phyloP scores from a whole-genome alignment of 2,888 invertebrate species.

The Pantelozetes paolii region DNA sequence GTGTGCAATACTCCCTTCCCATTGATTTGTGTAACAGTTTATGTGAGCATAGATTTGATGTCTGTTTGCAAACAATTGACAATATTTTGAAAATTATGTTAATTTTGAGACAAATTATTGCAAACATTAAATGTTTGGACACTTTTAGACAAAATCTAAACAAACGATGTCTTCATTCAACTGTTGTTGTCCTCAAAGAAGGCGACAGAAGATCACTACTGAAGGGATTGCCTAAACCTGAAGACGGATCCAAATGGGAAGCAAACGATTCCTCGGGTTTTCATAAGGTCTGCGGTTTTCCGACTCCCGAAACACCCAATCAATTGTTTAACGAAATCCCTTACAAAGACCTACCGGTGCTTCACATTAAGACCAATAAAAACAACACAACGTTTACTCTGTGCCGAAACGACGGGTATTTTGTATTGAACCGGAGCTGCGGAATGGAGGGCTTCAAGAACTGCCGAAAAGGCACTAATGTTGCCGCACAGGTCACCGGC shows the following conservation, averaged over 20 bases:
- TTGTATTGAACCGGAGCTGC: constrained; percentile 55
- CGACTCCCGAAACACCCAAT: constrained; percentile 67
- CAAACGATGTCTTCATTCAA: constrained; percentile 30
- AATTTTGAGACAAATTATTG: not conserved
- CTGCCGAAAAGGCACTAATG: constrained; percentile 88
- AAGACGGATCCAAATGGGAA: constrained; percentile 75
- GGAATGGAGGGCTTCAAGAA: constrained; percentile 93
- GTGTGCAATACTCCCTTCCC: too few species aligned
- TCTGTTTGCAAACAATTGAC: too few species aligned
- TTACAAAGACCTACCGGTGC: constrained; percentile 74
- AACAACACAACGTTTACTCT: constrained; percentile 84
- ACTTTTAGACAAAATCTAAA: not conserved
- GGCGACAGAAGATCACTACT: constrained; percentile 53
- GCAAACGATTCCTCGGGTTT: constrained; percentile 57
- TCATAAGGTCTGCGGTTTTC: constrained; percentile 57
- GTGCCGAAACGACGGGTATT: constrained; percentile 64
- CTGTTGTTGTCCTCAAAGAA: constrained; percentile 19
- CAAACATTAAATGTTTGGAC: not conserved
- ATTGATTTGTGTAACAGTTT: too few species aligned
- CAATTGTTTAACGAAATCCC: constrained; percentile 68
- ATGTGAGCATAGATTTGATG: too few species aligned
- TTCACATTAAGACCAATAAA: constrained; percentile 71
- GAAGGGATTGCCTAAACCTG: constrained; percentile 55
- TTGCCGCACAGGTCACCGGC: constrained; percentile 92
- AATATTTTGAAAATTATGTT: not conserved